A percentile compares a stretch with the other conserved stretches of the same genome.
phyloP scores from a whole-genome alignment of 2,797 vertebrate species.

The Lepus townsendii region DNA sequence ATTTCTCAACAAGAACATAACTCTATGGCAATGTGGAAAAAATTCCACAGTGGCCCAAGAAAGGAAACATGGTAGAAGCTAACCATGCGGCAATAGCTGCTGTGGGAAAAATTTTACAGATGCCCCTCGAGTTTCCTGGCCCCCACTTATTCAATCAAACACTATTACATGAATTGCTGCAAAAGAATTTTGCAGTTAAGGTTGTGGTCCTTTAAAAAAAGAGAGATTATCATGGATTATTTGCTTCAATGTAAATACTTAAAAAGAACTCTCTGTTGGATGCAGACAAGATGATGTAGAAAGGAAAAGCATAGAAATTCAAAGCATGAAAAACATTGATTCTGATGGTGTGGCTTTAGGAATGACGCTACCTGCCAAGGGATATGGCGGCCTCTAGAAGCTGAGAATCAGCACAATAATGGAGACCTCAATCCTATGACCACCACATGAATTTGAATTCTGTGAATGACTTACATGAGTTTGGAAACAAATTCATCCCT shows the following conservation, averaged over 20 bases:
- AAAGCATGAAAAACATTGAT: background rate
- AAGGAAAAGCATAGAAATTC: background rate
- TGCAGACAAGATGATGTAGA: background rate
- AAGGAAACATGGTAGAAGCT: background rate
- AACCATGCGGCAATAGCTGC: background rate
- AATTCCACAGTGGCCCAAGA: background rate
- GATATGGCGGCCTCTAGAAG: background rate
- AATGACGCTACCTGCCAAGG: background rate
- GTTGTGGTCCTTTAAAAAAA: background rate
- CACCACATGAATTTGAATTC: background rate
- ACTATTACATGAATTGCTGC: background rate
- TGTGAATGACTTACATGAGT: background rate
- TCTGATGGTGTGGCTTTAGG: background rate
- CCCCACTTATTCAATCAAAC: background rate
- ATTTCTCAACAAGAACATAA: background rate
- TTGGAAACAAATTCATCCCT: background rate
- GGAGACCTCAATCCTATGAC: background rate
- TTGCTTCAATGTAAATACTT: background rate
- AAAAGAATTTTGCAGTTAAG: slow-evolving; percentile 4
- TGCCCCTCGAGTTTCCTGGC: background rate
- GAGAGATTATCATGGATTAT: background rate
- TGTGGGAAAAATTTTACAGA: background rate
- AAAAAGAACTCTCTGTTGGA: slow-evolving; percentile 14
- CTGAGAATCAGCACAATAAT: background rate
- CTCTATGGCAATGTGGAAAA: background rate